Percentiles rank a stretch among this genome's conserved stretches.
Evolutionary conservation across 2,888 invertebrate species (phyloP).

Genomic region (Microctonus aethiopoides): DNA sequence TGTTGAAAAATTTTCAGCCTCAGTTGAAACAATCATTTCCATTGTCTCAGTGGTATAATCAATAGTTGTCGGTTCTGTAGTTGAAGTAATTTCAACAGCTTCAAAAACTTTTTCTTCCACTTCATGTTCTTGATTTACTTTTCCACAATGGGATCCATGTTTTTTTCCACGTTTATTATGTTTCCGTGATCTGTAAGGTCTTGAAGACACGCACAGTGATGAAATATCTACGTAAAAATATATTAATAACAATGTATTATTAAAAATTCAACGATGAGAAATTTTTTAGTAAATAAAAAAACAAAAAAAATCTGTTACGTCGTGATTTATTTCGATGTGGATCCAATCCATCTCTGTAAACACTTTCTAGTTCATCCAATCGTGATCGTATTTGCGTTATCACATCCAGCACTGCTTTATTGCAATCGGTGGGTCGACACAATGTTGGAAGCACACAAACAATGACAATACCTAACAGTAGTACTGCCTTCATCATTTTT

Average conservation of each 20-base stretch:
- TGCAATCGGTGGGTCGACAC: background rate
- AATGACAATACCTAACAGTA: background rate
- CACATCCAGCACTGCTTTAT: background rate
- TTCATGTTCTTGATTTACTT: constrained; percentile 1
- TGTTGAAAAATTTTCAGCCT: background rate
- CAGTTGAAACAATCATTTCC: background rate
- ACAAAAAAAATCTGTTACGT: background rate
- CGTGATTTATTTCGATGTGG: background rate
- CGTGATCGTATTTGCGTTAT: background rate
- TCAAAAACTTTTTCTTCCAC: background rate
- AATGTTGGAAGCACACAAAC: background rate
- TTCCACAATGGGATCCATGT: background rate
- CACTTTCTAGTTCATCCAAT: background rate
- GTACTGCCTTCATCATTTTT: constrained; percentile 10
- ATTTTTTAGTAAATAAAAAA: background rate
- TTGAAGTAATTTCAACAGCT: background rate
- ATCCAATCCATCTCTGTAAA: background rate
- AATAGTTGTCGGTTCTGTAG: background rate
- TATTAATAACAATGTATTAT: background rate
- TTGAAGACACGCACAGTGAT: too few species aligned
- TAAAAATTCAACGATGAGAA: background rate
- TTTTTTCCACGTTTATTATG: background rate
- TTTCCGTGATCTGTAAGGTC: background rate
- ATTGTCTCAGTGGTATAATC: background rate
- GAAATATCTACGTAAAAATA: too few species aligned